Conservation (phyloP, 2,888 invertebrate genomes). For the Zhuqinia jingwanae region DNA sequence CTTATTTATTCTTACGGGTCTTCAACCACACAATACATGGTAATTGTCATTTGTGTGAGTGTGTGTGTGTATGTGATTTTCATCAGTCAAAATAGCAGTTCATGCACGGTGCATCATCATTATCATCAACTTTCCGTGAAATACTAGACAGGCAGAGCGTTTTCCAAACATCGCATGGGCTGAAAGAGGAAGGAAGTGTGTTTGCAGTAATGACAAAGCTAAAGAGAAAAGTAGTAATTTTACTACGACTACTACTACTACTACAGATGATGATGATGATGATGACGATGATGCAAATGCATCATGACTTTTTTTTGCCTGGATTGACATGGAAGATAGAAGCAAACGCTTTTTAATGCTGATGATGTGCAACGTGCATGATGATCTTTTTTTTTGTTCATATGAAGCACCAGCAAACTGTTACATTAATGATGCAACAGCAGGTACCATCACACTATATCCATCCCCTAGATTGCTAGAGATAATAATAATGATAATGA, state of each 20-base stretch:
- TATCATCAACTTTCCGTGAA: no score
- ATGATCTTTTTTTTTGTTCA: no score
- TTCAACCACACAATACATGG: neutral
- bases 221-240: slow-evolving; percentile 62
- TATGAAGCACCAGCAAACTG: neutral
- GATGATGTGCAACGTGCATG: slow-evolving; percentile 23
- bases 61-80: slow-evolving; percentile 50
- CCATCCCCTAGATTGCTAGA: neutral
- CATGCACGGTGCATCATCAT: slow-evolving; percentile 46
- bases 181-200: slow-evolving; percentile 48
- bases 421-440: slow-evolving; percentile 43
- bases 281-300: slow-evolving; percentile 61
- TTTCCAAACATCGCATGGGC: neutral
- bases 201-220: slow-evolving; percentile 51
- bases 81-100: slow-evolving; percentile 48
- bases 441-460: slow-evolving; percentile 48
- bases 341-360: slow-evolving; percentile 39
- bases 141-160: neutral
- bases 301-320: slow-evolving; percentile 59
- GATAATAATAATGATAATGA: slow-evolving; percentile 16
- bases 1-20: neutral
- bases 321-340: slow-evolving; percentile 62
- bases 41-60: slow-evolving; percentile 34
- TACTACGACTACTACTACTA: no score
- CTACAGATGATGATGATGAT: no score